Percentiles rank a stretch among this genome's conserved stretches.
These are phyloP conservation scores for Cyanocitta stelleri DNA, from an alignment of 2,113 vertebrate species.

Conservation along the genomic window DNA sequence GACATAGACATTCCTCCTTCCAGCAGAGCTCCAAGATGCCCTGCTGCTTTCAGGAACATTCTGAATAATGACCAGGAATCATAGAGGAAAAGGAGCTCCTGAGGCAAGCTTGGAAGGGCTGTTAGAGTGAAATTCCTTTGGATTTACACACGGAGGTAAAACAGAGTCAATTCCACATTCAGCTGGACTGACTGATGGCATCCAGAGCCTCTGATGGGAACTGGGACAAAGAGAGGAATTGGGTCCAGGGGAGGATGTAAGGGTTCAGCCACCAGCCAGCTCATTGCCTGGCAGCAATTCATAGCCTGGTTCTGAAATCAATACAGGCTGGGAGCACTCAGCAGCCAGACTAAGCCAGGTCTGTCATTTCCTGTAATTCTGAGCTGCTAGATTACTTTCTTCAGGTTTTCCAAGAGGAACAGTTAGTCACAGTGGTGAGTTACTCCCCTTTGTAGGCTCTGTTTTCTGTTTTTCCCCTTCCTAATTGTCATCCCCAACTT, in stretches of 20 bases:
- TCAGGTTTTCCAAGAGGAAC: neutral
- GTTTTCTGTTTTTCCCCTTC: neutral
- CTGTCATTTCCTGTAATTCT: conserved; percentile 52
- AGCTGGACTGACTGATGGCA: neutral
- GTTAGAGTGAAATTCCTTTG: neutral
- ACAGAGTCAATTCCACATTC: neutral
- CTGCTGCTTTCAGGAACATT: neutral
- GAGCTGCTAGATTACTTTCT: neutral
- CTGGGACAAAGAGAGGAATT: neutral
- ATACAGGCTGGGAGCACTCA: conserved; percentile 23
- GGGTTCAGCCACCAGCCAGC: neutral
- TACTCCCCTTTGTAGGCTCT: neutral
- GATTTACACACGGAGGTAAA: rapidly evolving
- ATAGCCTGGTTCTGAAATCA: conserved; percentile 16
- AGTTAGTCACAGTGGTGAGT: neutral
- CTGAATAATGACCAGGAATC: neutral
- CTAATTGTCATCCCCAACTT: neutral
- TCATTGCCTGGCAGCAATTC: conserved; percentile 33
- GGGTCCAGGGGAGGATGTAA: neutral
- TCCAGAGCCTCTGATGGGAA: neutral
- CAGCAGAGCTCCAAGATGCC: neutral
- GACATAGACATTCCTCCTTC: neutral
- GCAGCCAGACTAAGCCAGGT: neutral
- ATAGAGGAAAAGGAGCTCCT: neutral
- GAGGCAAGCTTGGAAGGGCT: neutral